Evolutionary conservation across 2,113 vertebrate genomes (phyloP).

Genomic region (Numida meleagris): DNA sequence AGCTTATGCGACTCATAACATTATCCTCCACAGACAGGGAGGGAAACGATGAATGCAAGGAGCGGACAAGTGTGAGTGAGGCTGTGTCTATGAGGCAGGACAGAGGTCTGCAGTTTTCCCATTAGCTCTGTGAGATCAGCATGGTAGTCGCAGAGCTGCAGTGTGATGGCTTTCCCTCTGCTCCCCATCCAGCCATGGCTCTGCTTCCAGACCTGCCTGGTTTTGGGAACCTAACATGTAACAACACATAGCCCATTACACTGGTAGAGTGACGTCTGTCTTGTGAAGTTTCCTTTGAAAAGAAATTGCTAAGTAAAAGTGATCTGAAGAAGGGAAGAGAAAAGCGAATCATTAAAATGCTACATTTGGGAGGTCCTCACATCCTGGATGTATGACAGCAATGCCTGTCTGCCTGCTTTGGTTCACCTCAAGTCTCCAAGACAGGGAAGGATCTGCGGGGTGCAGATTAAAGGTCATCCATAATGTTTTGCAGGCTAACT

Average conservation of each 20-base stretch:
- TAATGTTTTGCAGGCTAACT: not conserved
- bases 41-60: not conserved
- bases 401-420: not conserved
- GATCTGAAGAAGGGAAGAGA: not conserved
- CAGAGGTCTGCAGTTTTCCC: not conserved
- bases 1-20: not conserved
- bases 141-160: fast-evolving
- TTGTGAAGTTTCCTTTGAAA: not conserved
- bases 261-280: not conserved
- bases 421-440: not conserved
- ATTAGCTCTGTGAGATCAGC: not conserved
- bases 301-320: not conserved
- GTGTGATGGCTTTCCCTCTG: not conserved
- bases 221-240: not conserved
- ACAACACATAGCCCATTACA: not conserved
- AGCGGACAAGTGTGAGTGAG: not conserved
- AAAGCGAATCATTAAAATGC: not conserved
- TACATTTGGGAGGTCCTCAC: not conserved
- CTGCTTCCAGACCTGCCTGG: not conserved
- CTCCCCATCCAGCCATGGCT: not conserved
- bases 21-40: not conserved
- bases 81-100: not conserved
- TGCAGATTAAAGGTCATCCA: not conserved
- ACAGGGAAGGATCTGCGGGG: not conserved
- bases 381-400: not conserved